These are phyloP conservation scores for Felis catus DNA, from an alignment of 2,113 vertebrate genomes.

Conservation along the genomic window F.catus_Fca126_mat1.0 CM031428.1:52910501-52911000, in stretches of 20 bases:
- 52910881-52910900: slow-evolving; percentile 39
- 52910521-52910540: rapidly evolving
- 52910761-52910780: not conserved
- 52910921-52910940: not conserved
- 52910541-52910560: not conserved
- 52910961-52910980: not conserved
- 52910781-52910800: not conserved
- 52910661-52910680: not conserved
- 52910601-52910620: not conserved
- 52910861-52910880: not conserved
- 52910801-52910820: not conserved
- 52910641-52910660: not conserved
- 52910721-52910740: not conserved
- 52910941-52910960: slow-evolving; percentile 34
- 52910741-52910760: not conserved
- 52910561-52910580: not conserved
- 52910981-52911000: not conserved
- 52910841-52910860: not conserved
- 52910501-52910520: rapidly evolving
- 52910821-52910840: not conserved
- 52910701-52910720: not conserved
- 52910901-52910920: not conserved
- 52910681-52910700: not conserved
- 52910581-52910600: rapidly evolving
- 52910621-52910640: not conserved